Evolutionary conservation across 2,888 invertebrate species (phyloP).

Genomic region (Epirrita christyi): DNA sequence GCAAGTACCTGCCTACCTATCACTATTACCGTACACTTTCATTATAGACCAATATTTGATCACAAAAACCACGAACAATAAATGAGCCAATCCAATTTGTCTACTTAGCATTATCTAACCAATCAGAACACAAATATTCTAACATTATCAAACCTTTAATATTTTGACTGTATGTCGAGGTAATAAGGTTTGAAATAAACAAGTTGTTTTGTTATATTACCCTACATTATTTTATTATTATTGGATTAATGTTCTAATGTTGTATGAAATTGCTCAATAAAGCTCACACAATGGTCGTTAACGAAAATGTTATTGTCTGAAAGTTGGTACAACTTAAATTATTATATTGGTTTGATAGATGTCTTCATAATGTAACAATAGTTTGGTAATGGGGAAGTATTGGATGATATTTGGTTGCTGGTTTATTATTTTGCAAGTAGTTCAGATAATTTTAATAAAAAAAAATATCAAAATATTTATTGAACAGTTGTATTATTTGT

Average conservation of each 20-base stretch:
- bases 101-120: constrained; percentile 45
- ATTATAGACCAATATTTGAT: constrained; percentile 36
- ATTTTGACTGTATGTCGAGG: neutral
- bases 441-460: constrained; percentile 19
- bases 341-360: constrained; percentile 49
- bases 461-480: no score
- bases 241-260: constrained; percentile 75
- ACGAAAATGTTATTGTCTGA: constrained; percentile 45
- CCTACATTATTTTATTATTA: constrained; percentile 49
- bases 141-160: constrained; percentile 11
- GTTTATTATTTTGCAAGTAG: constrained; percentile 9
- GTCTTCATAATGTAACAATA: constrained; percentile 39
- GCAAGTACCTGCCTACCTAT: neutral
- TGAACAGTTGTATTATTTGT: no score
- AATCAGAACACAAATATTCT: constrained; percentile 51
- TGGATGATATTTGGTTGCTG: constrained; percentile 24
- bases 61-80: constrained; percentile 37
- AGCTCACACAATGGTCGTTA: constrained; percentile 58
- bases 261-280: constrained; percentile 68
- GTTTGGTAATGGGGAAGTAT: constrained; percentile 13
- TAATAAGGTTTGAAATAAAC: constrained; percentile 36
- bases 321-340: constrained; percentile 49
- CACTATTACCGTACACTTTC: constrained; percentile 31
- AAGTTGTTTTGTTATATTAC: constrained; percentile 21
- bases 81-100: constrained; percentile 61